Base-by-base conservation (phyloP, 1,140 invertebrate species). In the Trachelipus rathkii region DNA sequence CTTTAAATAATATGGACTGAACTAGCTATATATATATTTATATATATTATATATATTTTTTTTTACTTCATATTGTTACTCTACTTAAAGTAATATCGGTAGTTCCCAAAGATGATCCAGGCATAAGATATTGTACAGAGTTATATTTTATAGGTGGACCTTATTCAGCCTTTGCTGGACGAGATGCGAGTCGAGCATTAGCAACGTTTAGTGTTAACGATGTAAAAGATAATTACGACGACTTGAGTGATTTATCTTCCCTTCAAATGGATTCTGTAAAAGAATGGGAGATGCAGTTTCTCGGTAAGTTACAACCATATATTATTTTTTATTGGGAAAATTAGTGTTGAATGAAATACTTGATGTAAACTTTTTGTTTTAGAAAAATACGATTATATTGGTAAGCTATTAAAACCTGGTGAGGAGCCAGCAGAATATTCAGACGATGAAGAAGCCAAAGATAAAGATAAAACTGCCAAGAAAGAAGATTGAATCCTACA, bases 251-350 rank as follows among this genome's bases (percentile, higher is more conserved):
- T 86, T 89, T 99, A 11, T 93, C 91, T 82, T 89, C 90, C 9
- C 89, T 91, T 85, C 86, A 89, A 80, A 87, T 88, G 87, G 87
- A 88, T 60, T 85, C 85, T 77, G 78, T 82, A 24, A 78, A 78
- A 45, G 96, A 99, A 87, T 99, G 96, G 97, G 95, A 97, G 85
- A 92, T 92, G 86, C 96, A 98, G 84, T 97, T 98, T 84, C 92
- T 92, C 90, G 95, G 95, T 95, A 88, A 84, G 44, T 7, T 60
- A 66, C 7, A 60, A n/a, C n/a, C 66, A 33, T 24, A 24, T 23
- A 73, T 69, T 13, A 73, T 33, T 7, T 7, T 15, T 45, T 7
- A 21, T 13, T 10, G 10, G 11, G 0, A n/a, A 46, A 46, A 11
- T 66, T 33, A 8, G 7, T 60, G 21, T 53, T 10, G 23, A 21